Conservation (phyloP, 1,140 invertebrate species). For the Leptinotarsa texana region DNA sequence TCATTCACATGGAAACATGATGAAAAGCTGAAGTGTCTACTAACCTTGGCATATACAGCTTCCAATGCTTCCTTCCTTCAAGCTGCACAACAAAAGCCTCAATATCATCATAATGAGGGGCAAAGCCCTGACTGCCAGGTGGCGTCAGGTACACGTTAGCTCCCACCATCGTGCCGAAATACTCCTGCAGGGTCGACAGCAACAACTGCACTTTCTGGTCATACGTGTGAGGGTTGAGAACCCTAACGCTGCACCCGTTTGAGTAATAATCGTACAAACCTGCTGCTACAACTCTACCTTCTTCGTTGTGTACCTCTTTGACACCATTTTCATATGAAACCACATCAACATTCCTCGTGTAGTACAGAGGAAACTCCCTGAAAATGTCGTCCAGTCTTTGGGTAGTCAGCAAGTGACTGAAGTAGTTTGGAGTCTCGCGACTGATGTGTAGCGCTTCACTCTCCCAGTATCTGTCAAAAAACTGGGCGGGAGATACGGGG, state of each 20-base stretch:
- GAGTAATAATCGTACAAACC: slow-evolving; percentile 90
- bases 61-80: slow-evolving; percentile 95
- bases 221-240: slow-evolving; percentile 94
- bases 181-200: slow-evolving; percentile 86
- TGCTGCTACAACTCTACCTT: slow-evolving; percentile 69
- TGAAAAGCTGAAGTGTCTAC: slow-evolving; percentile 29
- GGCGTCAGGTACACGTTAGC: slow-evolving; percentile 97
- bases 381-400: slow-evolving; percentile 78
- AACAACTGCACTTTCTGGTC: slow-evolving; percentile 65
- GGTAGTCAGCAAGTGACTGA: slow-evolving; percentile 74
- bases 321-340: slow-evolving; percentile 80
- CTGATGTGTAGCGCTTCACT: slow-evolving; percentile 75
- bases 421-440: slow-evolving; percentile 69
- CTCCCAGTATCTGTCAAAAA: slow-evolving; percentile 79
- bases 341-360: slow-evolving; percentile 87
- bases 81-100: slow-evolving; percentile 97
- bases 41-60: slow-evolving; percentile 77
- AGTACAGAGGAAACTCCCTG: slow-evolving; percentile 74
- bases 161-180: slow-evolving; percentile 90
- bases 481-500: slow-evolving; percentile 66
- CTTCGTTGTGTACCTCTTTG: slow-evolving; percentile 86
- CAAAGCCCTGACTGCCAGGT: slow-evolving; percentile 93
- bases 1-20: too few relatives aligned
- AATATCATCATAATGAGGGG: slow-evolving; percentile 98
- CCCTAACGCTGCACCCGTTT: slow-evolving; percentile 87